Conservation (phyloP, 1,140 invertebrate species). For the Drosophila leontia region DNA sequence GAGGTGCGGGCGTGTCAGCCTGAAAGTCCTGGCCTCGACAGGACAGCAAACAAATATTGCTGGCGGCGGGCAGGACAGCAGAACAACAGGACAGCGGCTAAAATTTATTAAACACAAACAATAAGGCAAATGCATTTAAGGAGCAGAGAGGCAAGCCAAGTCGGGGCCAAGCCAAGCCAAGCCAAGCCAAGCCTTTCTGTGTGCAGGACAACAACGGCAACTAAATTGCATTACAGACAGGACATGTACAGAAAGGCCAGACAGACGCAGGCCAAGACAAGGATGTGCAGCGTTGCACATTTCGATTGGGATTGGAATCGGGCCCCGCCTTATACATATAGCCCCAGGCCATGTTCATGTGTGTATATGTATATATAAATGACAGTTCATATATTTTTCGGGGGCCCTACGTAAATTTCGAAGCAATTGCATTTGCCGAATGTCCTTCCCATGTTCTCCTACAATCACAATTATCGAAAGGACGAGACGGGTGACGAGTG, state of each 20-base stretch:
- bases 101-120: slow-evolving; percentile 84
- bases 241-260: slow-evolving; percentile 33
- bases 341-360: background rate
- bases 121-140: slow-evolving; percentile 82
- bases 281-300: slow-evolving; percentile 79
- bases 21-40: slow-evolving; percentile 61
- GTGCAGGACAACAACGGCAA: slow-evolving; percentile 68
- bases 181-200: slow-evolving; percentile 30
- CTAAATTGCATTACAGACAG: slow-evolving; percentile 80
- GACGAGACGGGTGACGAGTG: slow-evolving; percentile 42
- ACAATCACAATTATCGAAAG: slow-evolving; percentile 45
- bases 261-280: slow-evolving; percentile 51
- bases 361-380: slow-evolving; percentile 7
- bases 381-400: slow-evolving; percentile 67
- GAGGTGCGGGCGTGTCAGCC: slow-evolving; percentile 32
- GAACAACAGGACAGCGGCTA: slow-evolving; percentile 66
- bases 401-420: slow-evolving; percentile 61
- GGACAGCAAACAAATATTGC: slow-evolving; percentile 81
- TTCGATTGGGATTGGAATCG: slow-evolving; percentile 66
- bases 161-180: slow-evolving; percentile 22
- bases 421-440: slow-evolving; percentile 65
- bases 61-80: slow-evolving; percentile 51
- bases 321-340: slow-evolving; percentile 33
- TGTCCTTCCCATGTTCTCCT: slow-evolving; percentile 28
- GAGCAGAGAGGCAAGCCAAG: slow-evolving; percentile 49